Percentiles rank a stretch among this genome's conserved stretches.
phyloP scores from a whole-genome alignment of 2,888 invertebrate species.

The Pteria penguin region DNA sequence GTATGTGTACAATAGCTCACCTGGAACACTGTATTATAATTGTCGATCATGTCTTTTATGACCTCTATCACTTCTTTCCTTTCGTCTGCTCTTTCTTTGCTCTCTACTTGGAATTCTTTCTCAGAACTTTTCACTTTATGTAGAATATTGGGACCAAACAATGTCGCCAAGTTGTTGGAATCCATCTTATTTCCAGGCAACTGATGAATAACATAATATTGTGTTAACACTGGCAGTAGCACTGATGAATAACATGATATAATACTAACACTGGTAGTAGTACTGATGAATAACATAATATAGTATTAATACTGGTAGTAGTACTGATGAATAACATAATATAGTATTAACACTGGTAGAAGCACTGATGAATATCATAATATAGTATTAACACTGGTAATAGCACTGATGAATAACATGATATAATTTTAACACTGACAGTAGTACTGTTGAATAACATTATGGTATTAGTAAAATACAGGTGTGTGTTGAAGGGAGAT shows the following conservation, averaged over 20 bases:
- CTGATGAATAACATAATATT: conserved; percentile 77
- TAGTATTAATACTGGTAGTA: too few species aligned
- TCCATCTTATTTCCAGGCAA: conserved; percentile 96
- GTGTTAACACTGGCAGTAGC: too few species aligned
- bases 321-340: too few species aligned
- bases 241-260: too few species aligned
- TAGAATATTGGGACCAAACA: conserved; percentile 96
- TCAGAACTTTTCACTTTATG: conserved; percentile 82
- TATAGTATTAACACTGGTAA: too few species aligned
- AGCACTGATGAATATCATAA: too few species aligned
- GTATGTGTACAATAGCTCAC: conserved; percentile 80
- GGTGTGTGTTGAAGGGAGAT: too few species aligned
- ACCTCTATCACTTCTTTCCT: conserved; percentile 94
- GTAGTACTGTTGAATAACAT: too few species aligned
- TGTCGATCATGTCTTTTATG: conserved; percentile 88
- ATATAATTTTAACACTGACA: too few species aligned
- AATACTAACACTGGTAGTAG: neutral
- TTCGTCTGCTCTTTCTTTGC: conserved; percentile 85
- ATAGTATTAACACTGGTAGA: too few species aligned
- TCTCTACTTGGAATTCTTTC: conserved; percentile 79
- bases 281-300: neutral
- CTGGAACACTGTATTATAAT: conserved; percentile 87
- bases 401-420: too few species aligned
- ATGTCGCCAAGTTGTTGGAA: conserved; percentile 92
- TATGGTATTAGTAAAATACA: too few species aligned